These are phyloP conservation scores for Irena cyanogastra DNA, from an alignment of 2,113 vertebrate genomes.

Conservation along the genomic window DNA sequence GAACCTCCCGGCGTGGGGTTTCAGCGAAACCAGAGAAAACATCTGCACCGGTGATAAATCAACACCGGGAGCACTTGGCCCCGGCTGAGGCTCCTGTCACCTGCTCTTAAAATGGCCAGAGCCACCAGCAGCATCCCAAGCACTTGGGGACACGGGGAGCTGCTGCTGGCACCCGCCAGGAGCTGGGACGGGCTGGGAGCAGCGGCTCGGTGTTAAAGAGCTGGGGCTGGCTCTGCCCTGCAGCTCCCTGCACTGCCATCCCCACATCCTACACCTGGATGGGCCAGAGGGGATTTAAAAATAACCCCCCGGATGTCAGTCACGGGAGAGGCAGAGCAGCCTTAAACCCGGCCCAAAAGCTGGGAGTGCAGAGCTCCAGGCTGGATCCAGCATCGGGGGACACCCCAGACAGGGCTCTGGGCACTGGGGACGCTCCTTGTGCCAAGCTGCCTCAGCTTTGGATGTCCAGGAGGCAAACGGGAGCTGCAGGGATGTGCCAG, in stretches of 20 bases:
- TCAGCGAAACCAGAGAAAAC: not conserved
- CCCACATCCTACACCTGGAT: not conserved
- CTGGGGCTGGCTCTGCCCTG: not conserved
- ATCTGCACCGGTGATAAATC: slow-evolving; percentile 11
- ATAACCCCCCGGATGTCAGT: fast-evolving
- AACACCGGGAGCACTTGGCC: fast-evolving
- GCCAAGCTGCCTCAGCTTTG: fast-evolving
- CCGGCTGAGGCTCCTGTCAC: not conserved
- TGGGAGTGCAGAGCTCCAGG: fast-evolving
- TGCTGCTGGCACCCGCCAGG: not conserved
- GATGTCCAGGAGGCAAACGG: fast-evolving
- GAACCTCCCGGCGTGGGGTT: not conserved
- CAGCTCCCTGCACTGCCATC: not conserved
- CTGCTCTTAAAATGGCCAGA: not conserved
- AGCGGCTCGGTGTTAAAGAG: not conserved
- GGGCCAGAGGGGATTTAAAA: not conserved
- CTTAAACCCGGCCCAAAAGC: fast-evolving
- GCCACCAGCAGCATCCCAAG: not conserved
- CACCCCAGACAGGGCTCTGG: fast-evolving
- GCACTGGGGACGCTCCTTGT: fast-evolving
- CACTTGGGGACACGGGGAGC: not conserved
- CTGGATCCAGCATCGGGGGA: fast-evolving
- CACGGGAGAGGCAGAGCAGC: fast-evolving
- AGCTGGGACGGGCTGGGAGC: not conserved
- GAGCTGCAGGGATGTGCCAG: not conserved